These are phyloP conservation scores for Anthophora plumipes DNA, from an alignment of 2,888 invertebrate species.

Conservation along the genomic window DNA sequence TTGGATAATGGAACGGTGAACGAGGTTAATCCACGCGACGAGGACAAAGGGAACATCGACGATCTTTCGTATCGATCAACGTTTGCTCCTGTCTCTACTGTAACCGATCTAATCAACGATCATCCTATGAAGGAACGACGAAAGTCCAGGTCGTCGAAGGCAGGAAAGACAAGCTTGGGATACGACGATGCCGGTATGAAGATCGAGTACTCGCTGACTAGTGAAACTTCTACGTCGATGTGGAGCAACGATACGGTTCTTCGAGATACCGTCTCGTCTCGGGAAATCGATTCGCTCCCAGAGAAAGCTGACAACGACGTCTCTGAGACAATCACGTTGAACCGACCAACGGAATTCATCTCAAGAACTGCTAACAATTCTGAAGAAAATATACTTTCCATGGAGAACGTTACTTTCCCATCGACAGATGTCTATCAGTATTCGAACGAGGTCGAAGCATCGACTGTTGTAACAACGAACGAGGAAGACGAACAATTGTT, in stretches of 20 bases:
- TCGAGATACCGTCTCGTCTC: neutral
- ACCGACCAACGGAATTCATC: constrained; percentile 15
- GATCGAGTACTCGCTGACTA: no score
- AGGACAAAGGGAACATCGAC: neutral
- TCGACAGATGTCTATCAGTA: neutral
- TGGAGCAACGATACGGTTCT: neutral
- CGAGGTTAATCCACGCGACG: constrained; percentile 14
- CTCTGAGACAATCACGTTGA: neutral
- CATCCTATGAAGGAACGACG: constrained; percentile 13
- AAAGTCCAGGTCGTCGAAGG: constrained; percentile 31
- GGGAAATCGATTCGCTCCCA: neutral
- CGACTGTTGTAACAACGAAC: neutral
- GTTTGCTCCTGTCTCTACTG: neutral
- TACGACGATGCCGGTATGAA: neutral
- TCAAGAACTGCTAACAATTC: neutral
- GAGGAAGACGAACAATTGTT: neutral
- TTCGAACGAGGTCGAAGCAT: neutral
- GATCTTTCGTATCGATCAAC: neutral
- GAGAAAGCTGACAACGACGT: neutral
- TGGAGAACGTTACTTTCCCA: neutral
- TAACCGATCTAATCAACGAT: neutral
- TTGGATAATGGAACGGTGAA: constrained; percentile 17
- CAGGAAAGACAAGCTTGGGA: neutral
- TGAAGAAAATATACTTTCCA: neutral
- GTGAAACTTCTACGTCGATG: neutral